Evolutionary conservation across 2,888 invertebrate genomes (phyloP), one percentile per base, ranked within the genome.

Genomic region (Ischnura elegans): DNA sequence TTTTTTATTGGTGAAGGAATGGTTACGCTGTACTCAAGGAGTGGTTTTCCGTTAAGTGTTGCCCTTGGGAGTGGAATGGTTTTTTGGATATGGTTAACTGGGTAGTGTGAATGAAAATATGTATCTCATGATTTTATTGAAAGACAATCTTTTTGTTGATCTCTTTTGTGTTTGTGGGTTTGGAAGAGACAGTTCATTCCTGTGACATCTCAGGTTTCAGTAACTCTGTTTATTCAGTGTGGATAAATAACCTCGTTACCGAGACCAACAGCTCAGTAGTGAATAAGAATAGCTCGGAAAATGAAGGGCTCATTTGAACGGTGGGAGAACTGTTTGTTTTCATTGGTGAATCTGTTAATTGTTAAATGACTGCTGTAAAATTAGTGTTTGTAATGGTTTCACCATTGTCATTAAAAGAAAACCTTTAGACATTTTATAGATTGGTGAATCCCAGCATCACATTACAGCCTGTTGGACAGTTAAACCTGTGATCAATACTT

Each of bases 41-140:
- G 90, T 61, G 87, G 87, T 87, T 45, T 76, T 76, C 76, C 43
- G 42, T 61, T 55, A n/a, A 61, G 90, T 43, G 55, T 90, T 90
- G 36, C 90, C 61, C 55, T 66, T 90, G 51, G 61, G 36, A 90
- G 61, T 90, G 90, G 66, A 90, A 87, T 86, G 61, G 66, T 43
- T 43, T n/a, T 90, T 90, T 90, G 61, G 43, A 90, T 61, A 42
- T 90, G 90, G 61, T 90, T 19, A 90, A 90, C 61, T 42, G 90
- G 61, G 55, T n/a, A 90, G 61, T 61, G 61, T 90, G 90, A 90
- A 90, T 90, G 90, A 29, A 90, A 66, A 42, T 42, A 36, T 43
- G 36, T 43, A 43, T 61, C 42, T 61, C 66, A 61, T 43, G 66
- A 42, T 61, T 90, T 90, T 29, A 36, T 76, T n/a, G n/a, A 90